Evolutionary conservation across 2,797 vertebrate species (phyloP), one percentile per base, ranked within the genome.

Genomic region (Cyprinella venusta): DNA sequence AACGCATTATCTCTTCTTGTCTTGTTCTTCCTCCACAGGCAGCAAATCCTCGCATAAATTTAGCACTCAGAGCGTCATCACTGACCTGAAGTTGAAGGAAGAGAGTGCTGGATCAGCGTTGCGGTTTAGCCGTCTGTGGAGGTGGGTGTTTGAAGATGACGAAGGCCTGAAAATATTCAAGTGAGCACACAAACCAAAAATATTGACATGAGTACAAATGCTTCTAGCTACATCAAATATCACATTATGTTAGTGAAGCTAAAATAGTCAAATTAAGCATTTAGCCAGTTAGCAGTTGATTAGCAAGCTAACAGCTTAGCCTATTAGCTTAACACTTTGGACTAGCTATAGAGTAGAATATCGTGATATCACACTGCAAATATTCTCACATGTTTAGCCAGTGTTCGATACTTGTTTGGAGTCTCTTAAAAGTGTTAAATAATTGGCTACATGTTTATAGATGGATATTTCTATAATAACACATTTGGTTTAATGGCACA

Each of bases 21-120:
- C 38, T 56, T 67, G 16, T 56, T 82, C 63, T 56, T 82, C 48
- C 80, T 85, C 88, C 83, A 78, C 40, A 72, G 83, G 86, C 84
- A 71, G 67, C 40, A 83, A 80, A 83, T 79, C 61, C 1, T 76
- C 85, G 76, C 71, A 80, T 59, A 84, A 77, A 84, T 67, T 61
- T 38, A 69, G 6, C 68, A 65, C 19, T 54, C 61, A 15, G 56
- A 24, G 54, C 48, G 7, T 67, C 48, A 65, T 65, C 40, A 42
- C 9, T 52, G 45, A 65, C 48, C n/a, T 9, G 59, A 54, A 45
- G 40, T 33, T n/a, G 19, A 42, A 61, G 64, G 21, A 18, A 42
- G 50, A 69, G n/a, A n/a, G 26, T 12, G 64, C 15, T 6, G 21
- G 7, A 67, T 33, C 76, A 15, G 6, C 3, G 0, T 24, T 70